Evolutionary conservation across 1,140 invertebrate species (phyloP).

Genomic region (Panulirus ornatus): DNA sequence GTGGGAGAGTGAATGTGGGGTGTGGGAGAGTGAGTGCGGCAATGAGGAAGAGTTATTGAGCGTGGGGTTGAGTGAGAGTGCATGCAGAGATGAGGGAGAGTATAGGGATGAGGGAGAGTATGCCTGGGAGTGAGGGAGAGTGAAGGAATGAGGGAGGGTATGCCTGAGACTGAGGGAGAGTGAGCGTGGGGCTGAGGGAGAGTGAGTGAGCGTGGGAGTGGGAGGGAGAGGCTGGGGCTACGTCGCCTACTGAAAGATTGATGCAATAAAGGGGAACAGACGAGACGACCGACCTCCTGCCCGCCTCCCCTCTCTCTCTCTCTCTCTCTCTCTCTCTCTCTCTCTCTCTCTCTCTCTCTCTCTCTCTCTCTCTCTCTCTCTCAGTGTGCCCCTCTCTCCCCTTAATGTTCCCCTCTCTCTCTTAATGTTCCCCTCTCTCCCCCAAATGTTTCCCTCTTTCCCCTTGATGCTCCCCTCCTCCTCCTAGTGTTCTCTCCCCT

Average conservation of each 20-base stretch:
- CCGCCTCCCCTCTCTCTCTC: neutral
- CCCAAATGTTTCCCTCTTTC: neutral
- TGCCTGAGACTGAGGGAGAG: neutral
- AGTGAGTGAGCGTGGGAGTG: neutral
- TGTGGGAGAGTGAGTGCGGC: neutral
- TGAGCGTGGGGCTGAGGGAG: conserved; percentile 9
- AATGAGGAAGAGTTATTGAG: neutral
- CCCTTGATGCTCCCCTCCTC: neutral
- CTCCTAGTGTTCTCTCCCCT: neutral
- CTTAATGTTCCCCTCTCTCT: neutral
- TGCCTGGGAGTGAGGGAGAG: neutral
- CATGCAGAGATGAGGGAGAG: neutral
- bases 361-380: neutral
- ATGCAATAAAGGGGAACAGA: conserved; percentile 33
- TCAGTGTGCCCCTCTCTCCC: neutral
- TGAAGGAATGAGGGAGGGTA: neutral
- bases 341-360: neutral
- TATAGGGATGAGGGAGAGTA: neutral
- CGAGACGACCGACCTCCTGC: neutral
- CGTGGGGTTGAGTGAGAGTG: neutral
- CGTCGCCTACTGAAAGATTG: conserved; percentile 40
- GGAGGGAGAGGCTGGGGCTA: conserved; percentile 10
- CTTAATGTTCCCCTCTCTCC: neutral
- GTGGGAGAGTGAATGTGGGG: no score
- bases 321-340: neutral